These are phyloP conservation scores for Hydrozoanthus tunicans DNA, from an alignment of 64 coral and sea anemone genomes.

Conservation along the genomic window DNA sequence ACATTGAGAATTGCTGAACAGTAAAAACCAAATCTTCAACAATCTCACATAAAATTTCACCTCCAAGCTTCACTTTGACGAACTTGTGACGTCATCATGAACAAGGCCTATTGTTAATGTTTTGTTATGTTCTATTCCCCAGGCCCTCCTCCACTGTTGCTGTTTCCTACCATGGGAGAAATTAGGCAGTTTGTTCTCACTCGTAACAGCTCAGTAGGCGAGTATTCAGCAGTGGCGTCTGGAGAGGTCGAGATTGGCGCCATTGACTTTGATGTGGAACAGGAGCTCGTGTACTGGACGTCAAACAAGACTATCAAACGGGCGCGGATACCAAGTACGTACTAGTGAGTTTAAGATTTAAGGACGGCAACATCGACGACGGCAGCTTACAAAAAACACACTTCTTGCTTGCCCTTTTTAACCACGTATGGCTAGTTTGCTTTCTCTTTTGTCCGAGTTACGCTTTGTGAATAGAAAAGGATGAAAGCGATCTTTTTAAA, in stretches of 20 bases:
- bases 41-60: no score
- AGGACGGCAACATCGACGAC: no score
- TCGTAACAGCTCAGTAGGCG: background rate
- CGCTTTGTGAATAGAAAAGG: no score
- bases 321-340: constrained; percentile 41
- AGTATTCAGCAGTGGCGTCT: constrained; percentile 20
- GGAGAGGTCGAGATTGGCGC: constrained; percentile 1
- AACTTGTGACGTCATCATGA: background rate
- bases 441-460: no score
- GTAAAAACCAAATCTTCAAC: no score
- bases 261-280: constrained; percentile 22
- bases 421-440: no score
- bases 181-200: constrained; percentile 47
- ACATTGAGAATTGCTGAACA: no score
- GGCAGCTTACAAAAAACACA: no score
- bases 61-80: no score
- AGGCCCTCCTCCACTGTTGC: constrained; percentile 26
- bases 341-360: no score
- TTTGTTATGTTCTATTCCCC: background rate
- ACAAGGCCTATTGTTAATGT: background rate
- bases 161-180: constrained; percentile 34
- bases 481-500: no score
- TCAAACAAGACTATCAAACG: constrained; percentile 47
- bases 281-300: constrained; percentile 36
- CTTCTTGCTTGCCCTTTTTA: no score